phyloP scores from a whole-genome alignment of 2,113 vertebrate genomes.

The Marcusenius ussheri region DNA sequence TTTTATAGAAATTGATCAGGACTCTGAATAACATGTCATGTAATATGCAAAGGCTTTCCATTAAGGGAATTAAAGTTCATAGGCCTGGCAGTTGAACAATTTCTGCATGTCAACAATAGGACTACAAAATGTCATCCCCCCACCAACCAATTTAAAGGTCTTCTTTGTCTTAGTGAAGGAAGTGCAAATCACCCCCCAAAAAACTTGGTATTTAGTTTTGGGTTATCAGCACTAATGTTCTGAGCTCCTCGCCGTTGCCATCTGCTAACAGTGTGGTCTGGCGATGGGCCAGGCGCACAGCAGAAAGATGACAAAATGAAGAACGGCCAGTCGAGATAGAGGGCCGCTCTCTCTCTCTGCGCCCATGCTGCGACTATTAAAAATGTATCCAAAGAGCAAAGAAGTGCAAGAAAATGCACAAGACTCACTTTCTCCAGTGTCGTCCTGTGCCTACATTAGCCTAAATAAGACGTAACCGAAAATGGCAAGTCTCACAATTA shows the following conservation, averaged over 20 bases:
- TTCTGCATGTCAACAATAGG: neutral
- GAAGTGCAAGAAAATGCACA: neutral
- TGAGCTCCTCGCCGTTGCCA: neutral
- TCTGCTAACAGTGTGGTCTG: slow-evolving; percentile 16
- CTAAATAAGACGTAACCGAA: neutral
- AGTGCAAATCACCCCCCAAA: slow-evolving; percentile 16
- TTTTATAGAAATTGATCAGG: neutral
- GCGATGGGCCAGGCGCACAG: neutral
- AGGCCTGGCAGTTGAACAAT: neutral
- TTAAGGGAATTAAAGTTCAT: slow-evolving; percentile 13
- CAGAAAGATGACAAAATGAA: slow-evolving; percentile 1
- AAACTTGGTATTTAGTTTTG: slow-evolving; percentile 25
- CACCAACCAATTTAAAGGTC: neutral
- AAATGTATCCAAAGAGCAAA: neutral
- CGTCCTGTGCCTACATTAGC: neutral
- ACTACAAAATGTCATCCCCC: neutral
- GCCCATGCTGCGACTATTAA: neutral
- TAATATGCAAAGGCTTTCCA: neutral
- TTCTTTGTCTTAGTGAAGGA: slow-evolving; percentile 3
- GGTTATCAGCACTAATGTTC: slow-evolving; percentile 22
- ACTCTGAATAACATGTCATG: neutral
- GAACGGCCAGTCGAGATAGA: neutral
- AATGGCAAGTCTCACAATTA: neutral
- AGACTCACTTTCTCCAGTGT: neutral
- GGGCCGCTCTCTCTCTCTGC: neutral